phyloP scores from a whole-genome alignment of 2,888 invertebrate species.

The Fissipunctia ypsillon region DNA sequence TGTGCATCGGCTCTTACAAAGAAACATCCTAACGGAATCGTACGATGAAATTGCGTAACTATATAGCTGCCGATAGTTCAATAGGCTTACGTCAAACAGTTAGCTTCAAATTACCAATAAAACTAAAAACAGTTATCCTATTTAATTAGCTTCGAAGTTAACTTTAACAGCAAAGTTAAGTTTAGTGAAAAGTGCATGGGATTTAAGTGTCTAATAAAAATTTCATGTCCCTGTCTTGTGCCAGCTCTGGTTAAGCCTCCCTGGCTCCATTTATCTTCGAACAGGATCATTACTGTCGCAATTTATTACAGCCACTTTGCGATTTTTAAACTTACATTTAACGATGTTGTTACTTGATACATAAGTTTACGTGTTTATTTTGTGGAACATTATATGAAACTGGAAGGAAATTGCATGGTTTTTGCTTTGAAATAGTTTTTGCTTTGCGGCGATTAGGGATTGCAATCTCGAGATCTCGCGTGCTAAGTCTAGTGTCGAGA shows the following conservation, averaged over 20 bases:
- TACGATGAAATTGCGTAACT: not conserved
- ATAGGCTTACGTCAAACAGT: conserved; percentile 22
- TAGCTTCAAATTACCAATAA: conserved; percentile 1
- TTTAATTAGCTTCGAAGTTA: conserved; percentile 4
- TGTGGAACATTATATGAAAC: not conserved
- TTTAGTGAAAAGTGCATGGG: conserved; percentile 46
- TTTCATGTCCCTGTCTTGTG: conserved; percentile 35
- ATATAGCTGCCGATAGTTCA: not conserved
- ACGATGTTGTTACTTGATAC: conserved; percentile 42
- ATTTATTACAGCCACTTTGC: conserved; percentile 55
- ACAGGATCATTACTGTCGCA: conserved; percentile 54
- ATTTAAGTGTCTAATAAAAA: conserved; percentile 52
- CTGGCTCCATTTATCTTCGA: conserved; percentile 49
- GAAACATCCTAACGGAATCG: not conserved
- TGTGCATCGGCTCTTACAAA: too few relatives aligned
- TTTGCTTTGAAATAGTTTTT: not conserved
- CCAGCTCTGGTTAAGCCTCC: conserved; percentile 28
- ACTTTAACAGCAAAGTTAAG: conserved; percentile 8
- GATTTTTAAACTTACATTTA: conserved; percentile 53
- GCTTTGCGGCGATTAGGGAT: too few relatives aligned
- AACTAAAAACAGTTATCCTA: conserved; percentile 12
- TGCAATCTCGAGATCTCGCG: too few relatives aligned
- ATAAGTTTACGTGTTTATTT: conserved; percentile 16
- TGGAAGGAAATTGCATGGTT: not conserved
- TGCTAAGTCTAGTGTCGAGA: too few relatives aligned